A percentile compares a stretch with the other conserved stretches of the same genome.
Conservation (phyloP, 1,140 invertebrate genomes). For the Drosophila ogumai region DNA sequence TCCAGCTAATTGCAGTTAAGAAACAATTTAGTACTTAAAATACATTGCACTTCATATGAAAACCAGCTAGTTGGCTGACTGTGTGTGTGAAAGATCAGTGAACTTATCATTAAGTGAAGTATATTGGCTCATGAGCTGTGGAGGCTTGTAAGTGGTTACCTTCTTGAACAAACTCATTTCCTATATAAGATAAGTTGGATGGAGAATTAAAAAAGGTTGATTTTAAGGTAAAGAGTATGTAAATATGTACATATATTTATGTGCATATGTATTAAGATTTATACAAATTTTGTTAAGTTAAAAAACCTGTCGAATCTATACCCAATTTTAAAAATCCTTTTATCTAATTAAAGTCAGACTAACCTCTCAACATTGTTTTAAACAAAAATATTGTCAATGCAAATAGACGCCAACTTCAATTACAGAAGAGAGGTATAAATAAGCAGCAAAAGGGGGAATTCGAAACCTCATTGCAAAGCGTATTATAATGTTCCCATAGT, state of each 20-base stretch:
- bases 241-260: not conserved
- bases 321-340: not conserved
- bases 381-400: conserved; percentile 12
- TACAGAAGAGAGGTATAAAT: conserved; percentile 25
- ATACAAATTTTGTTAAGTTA: too few relatives aligned
- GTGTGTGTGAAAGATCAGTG: conserved; percentile 49
- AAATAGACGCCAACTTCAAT: conserved; percentile 25
- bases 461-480: conserved; percentile 57
- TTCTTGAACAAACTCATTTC: conserved; percentile 1
- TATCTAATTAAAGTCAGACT: not conserved
- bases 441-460: conserved; percentile 28
- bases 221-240: not conserved
- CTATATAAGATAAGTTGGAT: conserved; percentile 2
- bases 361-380: not conserved
- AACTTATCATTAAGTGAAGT: conserved; percentile 29
- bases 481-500: conserved; percentile 58
- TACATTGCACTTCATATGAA: conserved; percentile 40
- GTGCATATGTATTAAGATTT: too few relatives aligned
- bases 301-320: not conserved
- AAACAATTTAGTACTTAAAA: conserved; percentile 63
- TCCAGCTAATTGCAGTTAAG: conserved; percentile 66
- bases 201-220: not conserved
- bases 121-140: not conserved
- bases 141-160: not conserved
- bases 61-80: not conserved